Evolutionary conservation across 2,888 invertebrate genomes (phyloP), one percentile per base, ranked within the genome.

Genomic region (Cryptus viduatorius): DNA sequence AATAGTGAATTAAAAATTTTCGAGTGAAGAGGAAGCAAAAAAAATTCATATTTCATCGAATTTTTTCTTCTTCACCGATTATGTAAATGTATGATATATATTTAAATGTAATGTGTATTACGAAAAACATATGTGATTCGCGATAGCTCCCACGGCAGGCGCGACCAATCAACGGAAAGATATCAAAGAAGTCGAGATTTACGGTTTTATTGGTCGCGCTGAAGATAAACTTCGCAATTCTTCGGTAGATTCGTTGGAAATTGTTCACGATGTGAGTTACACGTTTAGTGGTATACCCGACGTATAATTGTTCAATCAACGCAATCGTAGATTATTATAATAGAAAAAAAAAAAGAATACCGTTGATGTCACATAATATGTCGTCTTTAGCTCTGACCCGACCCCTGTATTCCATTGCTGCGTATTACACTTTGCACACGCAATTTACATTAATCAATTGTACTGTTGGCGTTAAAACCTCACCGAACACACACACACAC

Each of bases 121-220:
- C 14, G 37, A 65, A 65, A 29, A 56, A 10, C 46, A 19, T 5
- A 59, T 79, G 79, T 76, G 83, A 84, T 84, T 82, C 65, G 81
- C 81, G 73, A 75, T 65, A 75, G 75, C 78, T 84, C 81, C 84
- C 84, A 84, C 84, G 69, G 84, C 81, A 84, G 48, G 69, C 48
- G 81, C 84, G 84, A 78, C 44, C 69, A 56, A n/a, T 29, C 61
- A 76, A 29, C 72, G 72, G 37, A 24, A 56, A 24, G 24, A 8
- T 19, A 10, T 56, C 19, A 56, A 56, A 56, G 19, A 56, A 19
- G 19, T 10, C 24, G 56, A 24, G 56, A 56, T 56, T 56, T 56
- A 8, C 12, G 1, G 19, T 56, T 56, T 16, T 56, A 16, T 16
- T 14, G 14, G 10, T 16, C 56, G 56, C 24, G 10, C 56, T 1